Evolutionary conservation across 2,888 invertebrate species (phyloP), one percentile per base, ranked within the genome.

Genomic region (Sympetrum striolatum): DNA sequence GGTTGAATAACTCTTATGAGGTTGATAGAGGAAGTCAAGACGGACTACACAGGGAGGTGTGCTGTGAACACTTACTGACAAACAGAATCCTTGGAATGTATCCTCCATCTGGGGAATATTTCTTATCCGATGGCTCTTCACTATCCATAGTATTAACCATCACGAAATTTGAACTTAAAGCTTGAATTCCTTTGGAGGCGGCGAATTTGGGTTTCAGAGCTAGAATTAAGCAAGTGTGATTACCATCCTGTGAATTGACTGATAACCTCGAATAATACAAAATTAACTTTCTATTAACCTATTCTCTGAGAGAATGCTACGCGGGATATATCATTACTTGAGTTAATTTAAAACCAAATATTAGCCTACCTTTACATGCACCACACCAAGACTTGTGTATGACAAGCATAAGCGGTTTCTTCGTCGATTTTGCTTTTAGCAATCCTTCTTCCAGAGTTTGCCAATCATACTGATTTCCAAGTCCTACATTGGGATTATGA

Each of bases 11-110:
- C 10, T 44, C 64, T 6, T 6, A 22, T 64, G n/a, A 64, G 6
- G 10, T 64, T 64, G n/a, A 2, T n/a, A 5, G 8, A 64, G 0
- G n/a, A 18, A 22, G 10, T 8, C n/a, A 64, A 64, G 5, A 64
- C 5, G 12, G n/a, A 60, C 18, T 60, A 6, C 31, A 14, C 2
- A 35, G 14, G 58, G 15, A 31, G 18, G 53, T 79, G 31, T 90
- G 64, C 79, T 31, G 44, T 64, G 44, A 31, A 64, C 86, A 90
- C 91, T 92, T 92, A 94, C 94, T 95, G 91, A 96, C 93, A 93
- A 96, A 96, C 44, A 96, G 93, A 64, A 96, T 95, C 92, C 96
- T 94, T 6, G 96, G 96, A 93, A 96, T 96, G 92, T 96, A 96
- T 31, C 94, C 95, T 8, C 96, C 96, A 92, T 96, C 96, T 0